Evolutionary conservation across 2,797 vertebrate species (phyloP), one percentile per base, ranked within the genome.

Genomic region (Enteromius mattozi): DNA sequence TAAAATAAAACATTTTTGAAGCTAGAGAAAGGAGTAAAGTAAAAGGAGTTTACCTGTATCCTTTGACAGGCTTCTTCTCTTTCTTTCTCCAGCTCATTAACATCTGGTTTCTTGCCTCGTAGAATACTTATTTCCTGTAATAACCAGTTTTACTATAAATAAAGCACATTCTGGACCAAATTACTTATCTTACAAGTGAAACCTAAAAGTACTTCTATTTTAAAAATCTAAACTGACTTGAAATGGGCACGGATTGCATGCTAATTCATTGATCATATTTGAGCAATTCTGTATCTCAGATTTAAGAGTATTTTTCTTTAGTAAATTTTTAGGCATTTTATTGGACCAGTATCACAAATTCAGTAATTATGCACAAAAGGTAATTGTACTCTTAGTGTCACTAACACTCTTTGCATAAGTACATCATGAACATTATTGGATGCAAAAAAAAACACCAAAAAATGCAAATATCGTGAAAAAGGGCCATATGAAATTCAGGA

Each of bases 91-190:
- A 95, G 90, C 79, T 98, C 96, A 2, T 93, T 91, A 6, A 94
- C 92, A 82, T 88, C 94, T 21, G 69, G 93, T 91, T 88, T 97
- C 89, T 97, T 97, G 90, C 92, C 96, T 87, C 96, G 97, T 14
- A 99, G 91, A 74, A 91, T 91, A 90, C 96, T 96, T 82, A 99
- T 97, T 93, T 99, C 97, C 98, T 99, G 87, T n/a, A 91, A 92
- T 80, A 51, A 89, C 7, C 81, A 51, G 24, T 27, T 42, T 13
- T 21, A 13, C n/a, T 61, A 4, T 61, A 19, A 54, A 49, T 14
- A 19, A 75, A 14, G 10, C 6, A 17, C 51, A 7, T 54, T 72
- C 24, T 78, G 24, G 35, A 42, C 10, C 19, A 65, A 30, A 27
- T 12, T 5, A 17, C 17, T 30, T 40, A 33, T 30, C 5, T 33